Percentiles rank a stretch among this genome's conserved stretches.
Conservation (phyloP, 2,113 vertebrate species). For the Sapayoa aenigma region DNA sequence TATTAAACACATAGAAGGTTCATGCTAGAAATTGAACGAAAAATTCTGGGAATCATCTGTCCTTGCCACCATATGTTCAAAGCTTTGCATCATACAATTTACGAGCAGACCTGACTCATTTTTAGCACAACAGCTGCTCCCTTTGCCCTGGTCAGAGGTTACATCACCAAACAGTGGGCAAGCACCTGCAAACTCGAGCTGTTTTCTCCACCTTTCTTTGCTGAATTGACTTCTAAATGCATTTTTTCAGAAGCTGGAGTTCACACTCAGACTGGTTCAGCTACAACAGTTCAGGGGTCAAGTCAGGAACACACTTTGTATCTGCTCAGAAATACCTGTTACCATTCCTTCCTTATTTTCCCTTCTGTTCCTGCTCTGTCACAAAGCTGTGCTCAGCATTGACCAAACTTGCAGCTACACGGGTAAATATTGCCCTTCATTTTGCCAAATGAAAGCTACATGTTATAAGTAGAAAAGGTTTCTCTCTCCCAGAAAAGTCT, state of each 20-base stretch:
- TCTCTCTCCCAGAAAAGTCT: neutral
- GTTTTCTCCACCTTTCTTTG: neutral
- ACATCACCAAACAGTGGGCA: fast-evolving
- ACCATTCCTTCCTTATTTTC: neutral
- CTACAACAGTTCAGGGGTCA: neutral
- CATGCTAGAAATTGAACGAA: neutral
- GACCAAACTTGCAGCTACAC: neutral
- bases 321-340: neutral
- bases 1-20: neutral
- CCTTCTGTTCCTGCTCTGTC: neutral
- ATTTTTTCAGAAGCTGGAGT: neutral
- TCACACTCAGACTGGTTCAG: neutral
- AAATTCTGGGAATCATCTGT: neutral
- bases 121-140: neutral
- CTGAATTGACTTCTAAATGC: neutral
- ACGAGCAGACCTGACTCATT: neutral
- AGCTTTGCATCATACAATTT: fast-evolving
- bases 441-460: neutral
- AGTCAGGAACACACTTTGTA: neutral
- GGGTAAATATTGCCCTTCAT: neutral
- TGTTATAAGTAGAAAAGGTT: neutral
- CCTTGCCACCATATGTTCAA: neutral
- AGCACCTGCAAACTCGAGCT: neutral
- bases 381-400: neutral
- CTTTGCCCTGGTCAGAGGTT: neutral